phyloP scores from a whole-genome alignment of 2,888 invertebrate species.

The Onchidella celtica region DNA sequence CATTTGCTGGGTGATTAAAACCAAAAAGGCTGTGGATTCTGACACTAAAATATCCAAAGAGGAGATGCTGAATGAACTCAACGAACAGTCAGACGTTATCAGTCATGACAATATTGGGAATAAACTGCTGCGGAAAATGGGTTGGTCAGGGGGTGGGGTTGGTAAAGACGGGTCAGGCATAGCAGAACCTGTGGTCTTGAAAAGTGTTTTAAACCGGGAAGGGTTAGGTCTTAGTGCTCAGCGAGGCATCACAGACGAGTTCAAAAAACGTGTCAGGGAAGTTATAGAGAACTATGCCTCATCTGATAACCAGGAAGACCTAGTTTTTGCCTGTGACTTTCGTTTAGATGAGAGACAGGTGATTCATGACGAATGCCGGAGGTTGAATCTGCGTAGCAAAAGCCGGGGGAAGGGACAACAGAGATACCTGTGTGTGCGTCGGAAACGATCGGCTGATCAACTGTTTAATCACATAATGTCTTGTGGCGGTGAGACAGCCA shows the following conservation, averaged over 20 bases:
- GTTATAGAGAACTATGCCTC: constrained; percentile 77
- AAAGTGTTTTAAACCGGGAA: constrained; percentile 70
- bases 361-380: constrained; percentile 79
- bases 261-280: constrained; percentile 68
- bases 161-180: constrained; percentile 85
- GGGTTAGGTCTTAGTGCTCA: constrained; percentile 75
- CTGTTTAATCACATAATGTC: constrained; percentile 81
- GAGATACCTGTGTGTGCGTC: constrained; percentile 81
- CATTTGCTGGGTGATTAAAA: constrained; percentile 73
- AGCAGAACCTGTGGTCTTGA: constrained; percentile 83
- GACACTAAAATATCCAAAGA: constrained; percentile 65
- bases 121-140: constrained; percentile 86
- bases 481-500: constrained; percentile 82
- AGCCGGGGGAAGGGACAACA: constrained; percentile 82
- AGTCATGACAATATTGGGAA: constrained; percentile 82
- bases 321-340: constrained; percentile 81
- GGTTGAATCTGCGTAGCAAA: constrained; percentile 81
- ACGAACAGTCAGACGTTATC: constrained; percentile 24
- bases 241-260: constrained; percentile 66
- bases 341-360: constrained; percentile 80
- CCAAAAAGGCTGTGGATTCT: constrained; percentile 69
- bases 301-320: constrained; percentile 76
- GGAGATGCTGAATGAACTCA: constrained; percentile 66
- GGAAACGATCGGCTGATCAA: constrained; percentile 81
- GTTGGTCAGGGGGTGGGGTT: constrained; percentile 88